A percentile compares a stretch with the other conserved stretches of the same genome.
Evolutionary conservation across 1,140 invertebrate species (phyloP).

Genomic region (Pogonognathellus flavescens): DNA sequence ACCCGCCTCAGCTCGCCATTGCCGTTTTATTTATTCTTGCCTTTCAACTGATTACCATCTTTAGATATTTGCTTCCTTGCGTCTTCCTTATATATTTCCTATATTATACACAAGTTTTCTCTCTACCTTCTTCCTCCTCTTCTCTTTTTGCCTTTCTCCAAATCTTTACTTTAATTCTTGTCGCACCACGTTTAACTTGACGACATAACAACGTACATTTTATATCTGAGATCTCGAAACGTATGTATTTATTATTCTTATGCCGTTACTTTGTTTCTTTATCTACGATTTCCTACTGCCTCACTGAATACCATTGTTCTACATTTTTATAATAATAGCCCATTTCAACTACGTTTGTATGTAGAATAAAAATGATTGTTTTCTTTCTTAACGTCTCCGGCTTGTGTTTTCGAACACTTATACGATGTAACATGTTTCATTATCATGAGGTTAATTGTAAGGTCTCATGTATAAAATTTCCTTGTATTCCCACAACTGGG

Average conservation of each 20-base stretch:
- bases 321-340: background rate
- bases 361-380: too few relatives aligned
- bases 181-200: slow-evolving; percentile 4
- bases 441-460: too few relatives aligned
- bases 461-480: too few relatives aligned
- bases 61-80: slow-evolving; percentile 42
- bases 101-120: background rate
- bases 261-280: slow-evolving; percentile 4
- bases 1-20: background rate
- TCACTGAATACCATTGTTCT: slow-evolving; percentile 13
- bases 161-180: slow-evolving; percentile 29
- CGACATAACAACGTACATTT: slow-evolving; percentile 8
- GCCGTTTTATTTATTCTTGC: slow-evolving; percentile 33
- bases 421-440: too few relatives aligned
- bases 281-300: slow-evolving; percentile 21
- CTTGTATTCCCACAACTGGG: too few relatives aligned
- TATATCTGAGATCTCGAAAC: background rate
- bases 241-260: slow-evolving; percentile 39
- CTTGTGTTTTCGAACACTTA: too few relatives aligned
- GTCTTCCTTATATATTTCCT: slow-evolving; percentile 10
- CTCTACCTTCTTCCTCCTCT: background rate
- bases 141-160: slow-evolving; percentile 1
- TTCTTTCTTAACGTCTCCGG: too few relatives aligned
- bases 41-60: slow-evolving; percentile 46
- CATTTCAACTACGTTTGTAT: too few relatives aligned